These are phyloP conservation scores for Choristoneura rosaceana DNA, from an alignment of 2,888 invertebrate genomes.

Conservation along the genomic window DNA sequence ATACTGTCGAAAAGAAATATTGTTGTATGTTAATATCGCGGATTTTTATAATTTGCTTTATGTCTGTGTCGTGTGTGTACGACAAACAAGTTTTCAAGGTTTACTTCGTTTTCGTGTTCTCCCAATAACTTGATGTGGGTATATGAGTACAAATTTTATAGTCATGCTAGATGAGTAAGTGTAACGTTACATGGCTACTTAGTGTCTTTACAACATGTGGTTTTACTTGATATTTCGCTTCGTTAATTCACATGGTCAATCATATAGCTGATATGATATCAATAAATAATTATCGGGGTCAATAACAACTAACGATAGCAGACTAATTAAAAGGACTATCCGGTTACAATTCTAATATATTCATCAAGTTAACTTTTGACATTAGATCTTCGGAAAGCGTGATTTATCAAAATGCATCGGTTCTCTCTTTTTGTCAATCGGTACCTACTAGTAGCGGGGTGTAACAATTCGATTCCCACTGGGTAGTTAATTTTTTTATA, in stretches of 20 bases:
- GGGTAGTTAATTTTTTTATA: too few relatives aligned
- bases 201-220: neutral
- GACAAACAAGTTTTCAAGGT: constrained; percentile 58
- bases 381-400: neutral
- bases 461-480: too few relatives aligned
- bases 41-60: constrained; percentile 44
- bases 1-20: neutral
- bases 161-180: constrained; percentile 14
- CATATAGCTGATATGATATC: constrained; percentile 37
- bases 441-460: too few relatives aligned
- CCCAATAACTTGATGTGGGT: constrained; percentile 25
- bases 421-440: neutral
- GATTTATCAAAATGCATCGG: neutral
- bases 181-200: constrained; percentile 1
- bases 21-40: neutral
- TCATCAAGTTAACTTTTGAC: neutral
- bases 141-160: constrained; percentile 16
- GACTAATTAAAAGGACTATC: constrained; percentile 7
- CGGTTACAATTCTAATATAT: constrained; percentile 16
- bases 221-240: constrained; percentile 42
- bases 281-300: constrained; percentile 28
- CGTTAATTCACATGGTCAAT: constrained; percentile 44
- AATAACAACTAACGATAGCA: constrained; percentile 22
- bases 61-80: constrained; percentile 45
- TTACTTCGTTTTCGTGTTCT: constrained; percentile 45